Conservation (phyloP, 2,888 invertebrate genomes). For the Plebejus argus region DNA sequence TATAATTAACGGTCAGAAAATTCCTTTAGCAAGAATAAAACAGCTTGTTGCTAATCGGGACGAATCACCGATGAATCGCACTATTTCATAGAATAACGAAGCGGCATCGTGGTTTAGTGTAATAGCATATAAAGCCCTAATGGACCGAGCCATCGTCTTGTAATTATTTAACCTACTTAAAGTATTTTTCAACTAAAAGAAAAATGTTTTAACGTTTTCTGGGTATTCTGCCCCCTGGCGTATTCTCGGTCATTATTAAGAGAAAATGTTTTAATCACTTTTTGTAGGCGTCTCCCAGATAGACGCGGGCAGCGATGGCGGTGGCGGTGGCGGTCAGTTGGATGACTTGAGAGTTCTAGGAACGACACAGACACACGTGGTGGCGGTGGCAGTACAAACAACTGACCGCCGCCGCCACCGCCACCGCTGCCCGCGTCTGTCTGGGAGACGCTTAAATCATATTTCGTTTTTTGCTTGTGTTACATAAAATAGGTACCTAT, state of each 20-base stretch:
- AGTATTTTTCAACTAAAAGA: neutral
- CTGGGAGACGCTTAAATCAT: too few relatives aligned
- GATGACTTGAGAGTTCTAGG: too few relatives aligned
- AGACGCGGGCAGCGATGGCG: too few relatives aligned
- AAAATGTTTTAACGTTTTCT: neutral
- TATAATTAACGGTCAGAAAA: neutral
- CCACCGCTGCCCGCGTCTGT: too few relatives aligned
- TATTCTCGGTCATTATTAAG: neutral
- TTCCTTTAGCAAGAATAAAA: too few relatives aligned
- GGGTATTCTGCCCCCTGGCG: neutral
- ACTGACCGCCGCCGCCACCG: too few relatives aligned
- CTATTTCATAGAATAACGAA: neutral
- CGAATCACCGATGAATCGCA: neutral
- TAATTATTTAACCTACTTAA: constrained; percentile 4
- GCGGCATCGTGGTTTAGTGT: neutral
- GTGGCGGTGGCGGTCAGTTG: too few relatives aligned
- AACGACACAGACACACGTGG: too few relatives aligned
- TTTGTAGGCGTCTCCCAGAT: too few relatives aligned
- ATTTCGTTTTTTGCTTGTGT: too few relatives aligned
- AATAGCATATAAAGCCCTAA: neutral
- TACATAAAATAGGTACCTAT: too few relatives aligned
- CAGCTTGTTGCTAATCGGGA: neutral
- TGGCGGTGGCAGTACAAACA: too few relatives aligned
- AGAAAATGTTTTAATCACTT: neutral
- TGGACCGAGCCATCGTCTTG: neutral